A percentile compares a stretch with the other conserved stretches of the same genome.
These are phyloP conservation scores for Papilio gigon DNA, from an alignment of 2,888 invertebrate genomes.

Conservation along the genomic window DNA sequence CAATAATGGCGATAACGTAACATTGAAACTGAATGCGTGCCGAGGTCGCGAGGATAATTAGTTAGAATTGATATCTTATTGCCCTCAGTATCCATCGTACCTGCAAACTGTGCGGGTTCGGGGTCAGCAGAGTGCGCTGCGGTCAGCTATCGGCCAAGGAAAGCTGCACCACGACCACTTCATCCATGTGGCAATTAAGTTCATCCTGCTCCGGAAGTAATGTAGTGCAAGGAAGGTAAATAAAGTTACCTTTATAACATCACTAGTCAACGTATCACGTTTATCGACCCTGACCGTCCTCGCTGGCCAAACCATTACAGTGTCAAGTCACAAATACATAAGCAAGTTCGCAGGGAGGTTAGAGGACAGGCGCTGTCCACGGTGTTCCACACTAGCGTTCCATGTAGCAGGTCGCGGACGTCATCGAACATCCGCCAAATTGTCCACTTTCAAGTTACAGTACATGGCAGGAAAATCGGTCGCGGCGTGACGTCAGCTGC, in stretches of 20 bases:
- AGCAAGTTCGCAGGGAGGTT: not conserved
- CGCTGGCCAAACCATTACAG: not conserved
- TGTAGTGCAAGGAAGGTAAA: not conserved
- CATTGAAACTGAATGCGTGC: too few relatives aligned
- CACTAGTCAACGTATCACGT: too few relatives aligned
- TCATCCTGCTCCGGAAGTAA: not conserved
- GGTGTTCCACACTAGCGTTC: not conserved
- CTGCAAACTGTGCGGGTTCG: too few relatives aligned
- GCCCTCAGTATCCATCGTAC: too few relatives aligned
- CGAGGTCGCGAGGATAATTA: too few relatives aligned
- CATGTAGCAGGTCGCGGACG: not conserved
- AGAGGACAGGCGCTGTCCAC: not conserved
- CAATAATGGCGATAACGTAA: too few relatives aligned
- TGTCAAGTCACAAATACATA: not conserved
- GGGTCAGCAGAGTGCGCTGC: too few relatives aligned
- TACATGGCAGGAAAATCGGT: constrained; percentile 10
- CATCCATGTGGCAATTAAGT: not conserved
- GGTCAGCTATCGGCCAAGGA: too few relatives aligned
- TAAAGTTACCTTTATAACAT: too few relatives aligned
- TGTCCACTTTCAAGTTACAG: constrained; percentile 3
- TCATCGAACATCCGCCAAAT: constrained; percentile 3
- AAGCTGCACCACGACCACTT: too few relatives aligned
- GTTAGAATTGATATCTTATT: too few relatives aligned
- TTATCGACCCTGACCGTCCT: not conserved
- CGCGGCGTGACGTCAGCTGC: not conserved